Conservation (phyloP, 2,113 vertebrate species). For the Eira barbara region DNA sequence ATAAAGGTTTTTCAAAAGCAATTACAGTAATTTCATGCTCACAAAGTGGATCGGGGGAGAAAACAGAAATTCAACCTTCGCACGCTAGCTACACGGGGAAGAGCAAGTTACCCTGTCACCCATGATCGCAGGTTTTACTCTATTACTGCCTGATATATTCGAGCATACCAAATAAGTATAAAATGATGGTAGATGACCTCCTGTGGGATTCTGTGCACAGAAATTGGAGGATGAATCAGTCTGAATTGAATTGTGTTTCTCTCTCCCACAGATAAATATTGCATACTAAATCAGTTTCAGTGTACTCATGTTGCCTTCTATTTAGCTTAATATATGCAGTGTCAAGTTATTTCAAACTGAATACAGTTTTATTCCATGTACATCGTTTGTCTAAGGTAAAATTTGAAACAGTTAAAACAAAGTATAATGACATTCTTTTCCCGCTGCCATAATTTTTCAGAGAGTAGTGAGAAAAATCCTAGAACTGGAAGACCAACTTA, state of each 20-base stretch:
- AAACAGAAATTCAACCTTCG: background rate
- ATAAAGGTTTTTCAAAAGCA: conserved; percentile 7
- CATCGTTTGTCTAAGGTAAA: conserved; percentile 59
- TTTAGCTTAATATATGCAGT: conserved; percentile 68
- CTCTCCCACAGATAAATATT: conserved; percentile 70
- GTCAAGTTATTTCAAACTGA: conserved; percentile 68
- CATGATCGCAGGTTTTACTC: conserved; percentile 30
- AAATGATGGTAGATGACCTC: conserved; percentile 68
- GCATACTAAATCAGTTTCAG: conserved; percentile 65
- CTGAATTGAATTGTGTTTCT: conserved; percentile 68
- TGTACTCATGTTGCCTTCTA: conserved; percentile 5
- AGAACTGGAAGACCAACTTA: background rate
- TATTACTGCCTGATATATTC: conserved; percentile 48
- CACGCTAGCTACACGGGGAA: background rate
- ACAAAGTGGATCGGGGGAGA: conserved; percentile 14
- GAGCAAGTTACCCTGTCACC: background rate
- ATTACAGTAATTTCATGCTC: conserved; percentile 51
- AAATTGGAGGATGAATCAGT: conserved; percentile 56
- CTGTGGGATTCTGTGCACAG: conserved; percentile 53
- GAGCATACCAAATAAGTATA: conserved; percentile 55
- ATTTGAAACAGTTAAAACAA: conserved; percentile 39
- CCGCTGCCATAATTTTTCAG: background rate
- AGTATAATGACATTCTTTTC: conserved; percentile 37
- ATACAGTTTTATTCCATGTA: conserved; percentile 52
- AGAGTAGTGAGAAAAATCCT: conserved; percentile 14